Conservation (phyloP, 2,797 vertebrate genomes). For the Amazona finschi region DNA sequence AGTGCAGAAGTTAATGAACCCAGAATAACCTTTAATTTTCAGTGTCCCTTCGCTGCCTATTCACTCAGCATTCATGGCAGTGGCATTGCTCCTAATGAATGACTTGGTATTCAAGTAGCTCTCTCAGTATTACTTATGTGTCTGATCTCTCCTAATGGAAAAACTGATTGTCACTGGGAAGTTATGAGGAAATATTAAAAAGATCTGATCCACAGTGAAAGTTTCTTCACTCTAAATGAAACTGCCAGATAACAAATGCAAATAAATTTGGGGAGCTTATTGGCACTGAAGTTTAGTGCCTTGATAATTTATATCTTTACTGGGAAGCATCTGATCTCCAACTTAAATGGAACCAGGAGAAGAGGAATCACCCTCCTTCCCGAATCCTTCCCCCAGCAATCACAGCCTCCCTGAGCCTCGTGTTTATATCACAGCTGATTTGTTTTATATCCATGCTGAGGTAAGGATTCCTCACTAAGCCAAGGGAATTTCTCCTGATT, state of each 20-base stretch:
- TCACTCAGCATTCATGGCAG: slow-evolving; percentile 45
- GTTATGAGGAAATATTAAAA: slow-evolving; percentile 68
- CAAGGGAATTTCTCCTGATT: background rate
- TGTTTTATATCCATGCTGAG: background rate
- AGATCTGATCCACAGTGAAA: slow-evolving; percentile 49
- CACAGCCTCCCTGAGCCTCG: background rate
- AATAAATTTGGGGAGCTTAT: slow-evolving; percentile 60
- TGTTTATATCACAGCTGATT: slow-evolving; percentile 5
- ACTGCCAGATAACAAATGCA: slow-evolving; percentile 50
- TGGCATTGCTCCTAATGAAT: slow-evolving; percentile 58
- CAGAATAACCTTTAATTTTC: slow-evolving; percentile 65
- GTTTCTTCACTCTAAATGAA: slow-evolving; percentile 59
- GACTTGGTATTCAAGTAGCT: slow-evolving; percentile 66
- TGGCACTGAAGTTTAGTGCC: slow-evolving; percentile 23
- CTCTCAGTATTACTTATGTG: slow-evolving; percentile 60
- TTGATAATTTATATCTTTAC: slow-evolving; percentile 31
- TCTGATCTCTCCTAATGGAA: slow-evolving; percentile 70
- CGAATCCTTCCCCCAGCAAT: background rate
- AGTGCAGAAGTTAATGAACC: slow-evolving; percentile 66
- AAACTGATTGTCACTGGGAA: slow-evolving; percentile 64
- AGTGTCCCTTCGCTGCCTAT: slow-evolving; percentile 24
- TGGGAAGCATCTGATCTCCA: slow-evolving; percentile 27
- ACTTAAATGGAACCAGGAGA: slow-evolving; percentile 23
- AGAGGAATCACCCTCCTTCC: slow-evolving; percentile 21
- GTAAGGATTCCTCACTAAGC: background rate